Percentiles rank a stretch among this genome's conserved stretches.
These are phyloP conservation scores for Idaea biselata DNA, from an alignment of 2,888 invertebrate genomes.

Conservation along the genomic window DNA sequence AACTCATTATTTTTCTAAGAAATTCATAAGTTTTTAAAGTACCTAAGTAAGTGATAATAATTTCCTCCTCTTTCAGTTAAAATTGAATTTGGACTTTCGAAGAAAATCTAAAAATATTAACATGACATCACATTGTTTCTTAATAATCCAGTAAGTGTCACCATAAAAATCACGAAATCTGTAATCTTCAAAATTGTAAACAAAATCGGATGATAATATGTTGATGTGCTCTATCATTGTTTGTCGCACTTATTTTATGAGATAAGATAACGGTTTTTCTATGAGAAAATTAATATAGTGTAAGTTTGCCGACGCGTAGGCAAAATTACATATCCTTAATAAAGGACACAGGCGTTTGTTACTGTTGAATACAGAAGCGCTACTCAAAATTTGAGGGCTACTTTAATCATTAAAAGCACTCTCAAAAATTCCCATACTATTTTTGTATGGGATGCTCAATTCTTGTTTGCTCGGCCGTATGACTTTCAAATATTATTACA, in stretches of 20 bases:
- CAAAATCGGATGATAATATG: neutral
- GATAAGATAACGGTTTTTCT: neutral
- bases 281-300: neutral
- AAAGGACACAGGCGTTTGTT: too few relatives aligned
- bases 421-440: too few relatives aligned
- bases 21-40: too few relatives aligned
- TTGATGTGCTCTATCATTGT: neutral
- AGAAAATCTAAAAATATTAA: neutral
- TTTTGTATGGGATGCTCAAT: too few relatives aligned
- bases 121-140: neutral
- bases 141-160: neutral
- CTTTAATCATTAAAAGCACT: too few relatives aligned
- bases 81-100: neutral
- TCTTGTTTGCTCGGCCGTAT: too few relatives aligned
- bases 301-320: neutral
- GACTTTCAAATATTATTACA: too few relatives aligned
- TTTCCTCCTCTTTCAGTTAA: neutral
- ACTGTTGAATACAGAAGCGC: too few relatives aligned
- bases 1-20: too few relatives aligned
- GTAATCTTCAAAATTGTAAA: neutral
- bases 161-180: neutral
- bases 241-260: neutral
- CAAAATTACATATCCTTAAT: too few relatives aligned
- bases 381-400: too few relatives aligned
- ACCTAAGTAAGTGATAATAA: too few relatives aligned